phyloP scores from a whole-genome alignment of 2,888 invertebrate species.

The Netelia melanura region DNA sequence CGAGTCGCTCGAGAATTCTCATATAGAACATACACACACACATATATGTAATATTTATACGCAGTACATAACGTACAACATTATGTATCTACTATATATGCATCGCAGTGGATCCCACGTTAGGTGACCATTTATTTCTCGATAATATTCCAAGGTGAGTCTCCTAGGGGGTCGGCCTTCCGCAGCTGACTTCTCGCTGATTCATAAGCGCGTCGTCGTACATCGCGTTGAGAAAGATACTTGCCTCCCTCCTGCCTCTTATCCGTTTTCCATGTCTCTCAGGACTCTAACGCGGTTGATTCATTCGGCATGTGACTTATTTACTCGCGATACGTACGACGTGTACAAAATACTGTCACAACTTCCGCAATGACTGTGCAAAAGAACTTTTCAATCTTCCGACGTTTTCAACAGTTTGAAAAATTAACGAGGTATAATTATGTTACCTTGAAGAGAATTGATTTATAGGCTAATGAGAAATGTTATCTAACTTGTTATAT shows the following conservation, averaged over 20 bases:
- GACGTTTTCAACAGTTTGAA: no score
- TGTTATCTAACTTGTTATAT: no score
- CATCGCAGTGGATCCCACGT: slow-evolving; percentile 64
- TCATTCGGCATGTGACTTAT: slow-evolving; percentile 31
- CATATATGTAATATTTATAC: slow-evolving; percentile 49
- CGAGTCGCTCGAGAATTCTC: slow-evolving; percentile 59
- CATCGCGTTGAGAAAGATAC: slow-evolving; percentile 43
- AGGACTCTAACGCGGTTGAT: background rate
- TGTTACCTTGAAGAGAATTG: no score
- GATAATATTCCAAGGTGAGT: slow-evolving; percentile 68
- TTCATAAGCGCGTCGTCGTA: slow-evolving; percentile 64
- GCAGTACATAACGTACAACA: slow-evolving; percentile 55
- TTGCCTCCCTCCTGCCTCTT: slow-evolving; percentile 44
- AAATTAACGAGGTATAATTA: no score
- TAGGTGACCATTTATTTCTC: slow-evolving; percentile 69
- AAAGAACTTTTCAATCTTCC: background rate
- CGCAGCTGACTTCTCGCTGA: slow-evolving; percentile 62
- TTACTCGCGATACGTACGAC: slow-evolving; percentile 1
- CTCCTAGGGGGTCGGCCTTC: slow-evolving; percentile 64
- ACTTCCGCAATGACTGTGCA: no score
- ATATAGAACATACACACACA: slow-evolving; percentile 26
- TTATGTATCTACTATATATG: slow-evolving; percentile 59
- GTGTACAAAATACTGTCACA: slow-evolving; percentile 15
- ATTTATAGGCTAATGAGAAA: no score
- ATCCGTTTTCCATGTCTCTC: slow-evolving; percentile 35